A percentile compares a stretch with the other conserved stretches of the same genome.
Conservation (phyloP, 2,888 invertebrate genomes). For the Acanthoscelides obtectus region DNA sequence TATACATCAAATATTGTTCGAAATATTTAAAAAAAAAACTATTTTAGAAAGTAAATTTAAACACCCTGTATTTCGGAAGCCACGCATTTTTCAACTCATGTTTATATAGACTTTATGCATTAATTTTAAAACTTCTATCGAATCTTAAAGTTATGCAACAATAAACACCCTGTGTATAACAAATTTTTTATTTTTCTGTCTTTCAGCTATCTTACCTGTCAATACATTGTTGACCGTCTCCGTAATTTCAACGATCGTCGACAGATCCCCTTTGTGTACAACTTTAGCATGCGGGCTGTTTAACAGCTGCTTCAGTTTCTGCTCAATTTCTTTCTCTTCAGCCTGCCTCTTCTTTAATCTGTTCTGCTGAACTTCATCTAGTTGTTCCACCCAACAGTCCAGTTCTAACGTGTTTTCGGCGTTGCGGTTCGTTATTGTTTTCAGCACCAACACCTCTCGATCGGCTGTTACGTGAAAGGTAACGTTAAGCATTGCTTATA, state of each 20-base stretch:
- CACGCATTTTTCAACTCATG: too few species aligned
- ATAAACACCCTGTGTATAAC: conserved; percentile 4
- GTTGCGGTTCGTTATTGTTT: conserved; percentile 34
- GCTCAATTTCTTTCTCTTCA: conserved; percentile 61
- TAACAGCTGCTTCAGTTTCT: conserved; percentile 42
- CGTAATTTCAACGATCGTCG: conserved; percentile 58
- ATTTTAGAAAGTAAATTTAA: too few species aligned
- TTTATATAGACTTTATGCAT: too few species aligned
- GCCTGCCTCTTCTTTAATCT: conserved; percentile 58
- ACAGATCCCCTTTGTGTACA: conserved; percentile 62
- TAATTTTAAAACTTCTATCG: too few species aligned
- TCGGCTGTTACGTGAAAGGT: conserved; percentile 29
- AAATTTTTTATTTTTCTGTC: not conserved
- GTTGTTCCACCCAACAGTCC: conserved; percentile 69
- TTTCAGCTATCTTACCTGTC: conserved; percentile 10
- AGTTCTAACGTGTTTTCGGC: conserved; percentile 53
- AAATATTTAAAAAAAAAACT: too few species aligned
- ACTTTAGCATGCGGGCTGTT: conserved; percentile 59
- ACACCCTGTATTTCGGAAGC: too few species aligned
- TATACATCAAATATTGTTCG: too few species aligned
- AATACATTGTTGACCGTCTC: conserved; percentile 30
- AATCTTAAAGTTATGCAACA: too few species aligned
- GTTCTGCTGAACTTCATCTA: conserved; percentile 49
- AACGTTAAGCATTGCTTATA: not conserved
- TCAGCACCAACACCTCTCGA: conserved; percentile 41